Base-by-base conservation (phyloP, 2,113 vertebrate genomes). In the Dinomys branickii region DNA sequence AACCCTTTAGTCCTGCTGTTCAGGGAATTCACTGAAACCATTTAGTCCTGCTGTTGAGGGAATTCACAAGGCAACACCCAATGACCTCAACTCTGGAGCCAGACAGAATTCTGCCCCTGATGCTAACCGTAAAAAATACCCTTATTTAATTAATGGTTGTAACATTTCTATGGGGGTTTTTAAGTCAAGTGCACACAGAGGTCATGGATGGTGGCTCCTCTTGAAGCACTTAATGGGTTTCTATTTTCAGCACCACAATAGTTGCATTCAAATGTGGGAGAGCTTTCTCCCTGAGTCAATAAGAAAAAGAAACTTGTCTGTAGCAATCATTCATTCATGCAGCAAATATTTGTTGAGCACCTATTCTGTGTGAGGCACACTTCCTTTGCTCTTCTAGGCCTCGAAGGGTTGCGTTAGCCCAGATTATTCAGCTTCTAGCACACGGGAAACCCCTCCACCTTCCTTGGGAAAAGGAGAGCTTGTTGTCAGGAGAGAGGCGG, bases 1-100 rank as follows among this genome's bases (percentile, higher is more conserved):
- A 17, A 35, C 28, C 3, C 26, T 1, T 14, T 12, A 17, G 61
- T 14, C 30, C 78, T 3, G 4, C 0, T 1, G 3, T 0, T 22
- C 26, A 6, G 50, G 28, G 41, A 35, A 28, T 63, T 9, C 3
- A 7, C 58, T n/a, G 5, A 24, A 17, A 35, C 28, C 3, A 20
- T 1, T 14, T 12, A 17, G 61, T 14, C 30, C 78, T 3, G 4
- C 0, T 1, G 3, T 0, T 22, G 20, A 6, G 50, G 28, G 41
- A 35, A 28, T 63, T 9, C 3, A 7, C 58, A 13, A 75, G 47
- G 7, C 7, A 12, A 30, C n/a, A 24, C 8, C 16, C 33, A 30
- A 5, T 5, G 2, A 14, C 35, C 58, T 44, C 85, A 4, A 1
- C 28, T 82, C 73, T 69, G 58, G 5, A 11, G 50, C 24, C 63